Base-by-base conservation (phyloP, 2,797 vertebrate species). In the Threskiornis aethiopicus region DNA sequence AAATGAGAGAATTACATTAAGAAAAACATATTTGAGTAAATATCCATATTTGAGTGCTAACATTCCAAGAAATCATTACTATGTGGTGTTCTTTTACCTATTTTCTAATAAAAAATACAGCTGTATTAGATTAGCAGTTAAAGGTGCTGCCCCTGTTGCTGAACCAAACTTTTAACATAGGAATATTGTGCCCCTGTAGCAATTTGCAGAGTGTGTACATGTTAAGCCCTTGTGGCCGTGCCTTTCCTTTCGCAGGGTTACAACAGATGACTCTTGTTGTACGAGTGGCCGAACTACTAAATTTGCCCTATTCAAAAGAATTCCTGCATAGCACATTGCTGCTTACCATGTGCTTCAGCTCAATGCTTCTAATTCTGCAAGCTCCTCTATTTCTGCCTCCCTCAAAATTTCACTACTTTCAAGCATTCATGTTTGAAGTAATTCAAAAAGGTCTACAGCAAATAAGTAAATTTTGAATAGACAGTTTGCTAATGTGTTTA, bases 251-350 rank as follows among this genome's bases (percentile, higher is more conserved):
- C 65, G 21, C 52, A 29, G 57, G 46, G 28, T 59, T 84, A 33
- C 35, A 72, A 26, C n/a, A 90, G 31, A 13, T 80, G 51, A 18
- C 13, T 69, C 26, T 13, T 64, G 8, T 39, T 72, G 39, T 58
- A 11, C 0, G 0, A 73, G 26, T 31, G 31, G 39, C 31, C 8
- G 3, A 91, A 35, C 37, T 62, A 41, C 26, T 57, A 3, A 1
- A 25, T 87, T 61, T 85, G 62, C 75, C 19, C 39, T 82, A 8
- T 69, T 54, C 5, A 39, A n/a, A 90, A 61, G 29, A 61, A 61
- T 72, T 66, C 57, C 49, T 80, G 35, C 16, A 14, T 18, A 82
- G 33, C 33, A 31, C 25, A 2, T 12, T 44, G 19, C 39, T 82
- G 70, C 37, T 90, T 52, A 21, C 31, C 3, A 0, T 61, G 26